Evolutionary conservation across 1,140 invertebrate genomes (phyloP), one percentile per base, ranked within the genome.

Genomic region (Nephila pilipes): DNA sequence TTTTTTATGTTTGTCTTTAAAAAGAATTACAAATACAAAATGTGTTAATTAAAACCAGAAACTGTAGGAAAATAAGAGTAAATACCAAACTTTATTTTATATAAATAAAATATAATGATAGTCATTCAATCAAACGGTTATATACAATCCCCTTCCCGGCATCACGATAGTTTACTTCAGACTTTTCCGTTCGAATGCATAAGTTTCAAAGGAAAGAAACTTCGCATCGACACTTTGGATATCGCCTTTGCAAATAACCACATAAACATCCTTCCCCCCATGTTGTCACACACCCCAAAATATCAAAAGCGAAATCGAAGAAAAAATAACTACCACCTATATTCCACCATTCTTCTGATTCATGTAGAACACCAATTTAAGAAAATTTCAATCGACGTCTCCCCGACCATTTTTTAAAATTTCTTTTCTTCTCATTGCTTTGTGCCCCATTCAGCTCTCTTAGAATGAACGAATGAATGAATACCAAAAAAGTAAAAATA

Each of bases 341-440:
- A 46, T 87, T 57, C 63, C 58, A 38, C 54, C 22, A 57, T 79
- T 89, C 87, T 89, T 29, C n/a, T 8, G 36, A 46, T 55, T 32
- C 54, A 89, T 89, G 87, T 89, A 89, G 69, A 89, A 79, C 65
- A 65, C 87, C 87, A 89, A 89, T 89, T 89, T 89, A 69, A 89
- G 87, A 65, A 89, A 89, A 89, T 89, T 89, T 89, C 58, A 57
- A 46, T 25, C 87, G 87, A 79, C 87, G 46, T 4, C 38, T 63
- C 14, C n/a, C 87, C 54, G 25, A 10, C 58, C 54, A 8, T 87
- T 87, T 38, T 69, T 65, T 20, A 63, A 25, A n/a, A 57, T 22
- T 85, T 58, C 12, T 85, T 29, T 58, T 85, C 29, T 65, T 36
- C 38, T 29, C 54, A 57, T 5, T 75, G 32, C 69, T 75, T 75